A percentile compares a stretch with the other conserved stretches of the same genome.
Evolutionary conservation across 2,797 vertebrate genomes (phyloP).

Genomic region (Hydrocynus forskahlii): DNA sequence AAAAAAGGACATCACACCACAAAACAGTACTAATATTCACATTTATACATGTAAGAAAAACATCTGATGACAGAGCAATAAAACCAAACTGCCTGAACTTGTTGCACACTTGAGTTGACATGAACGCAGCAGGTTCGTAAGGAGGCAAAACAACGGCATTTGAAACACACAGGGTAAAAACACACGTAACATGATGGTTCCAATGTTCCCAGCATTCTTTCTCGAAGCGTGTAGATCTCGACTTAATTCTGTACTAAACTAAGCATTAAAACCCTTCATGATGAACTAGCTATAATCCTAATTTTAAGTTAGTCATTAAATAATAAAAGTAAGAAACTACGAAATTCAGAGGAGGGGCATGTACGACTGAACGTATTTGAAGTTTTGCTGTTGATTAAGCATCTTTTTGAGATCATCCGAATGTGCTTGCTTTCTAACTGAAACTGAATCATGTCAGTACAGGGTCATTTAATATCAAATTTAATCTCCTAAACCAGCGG

Average conservation of each 20-base stretch:
- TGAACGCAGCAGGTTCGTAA: conserved; percentile 30
- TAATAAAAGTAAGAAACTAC: conserved; percentile 5
- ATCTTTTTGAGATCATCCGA: no score
- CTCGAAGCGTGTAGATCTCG: no score
- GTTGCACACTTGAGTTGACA: conserved; percentile 17
- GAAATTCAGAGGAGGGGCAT: no score
- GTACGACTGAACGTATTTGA: background rate
- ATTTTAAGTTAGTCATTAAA: conserved; percentile 41
- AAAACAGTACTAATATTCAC: conserved; percentile 37
- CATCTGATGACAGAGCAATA: background rate
- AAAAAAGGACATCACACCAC: background rate
- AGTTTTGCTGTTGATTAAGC: no score
- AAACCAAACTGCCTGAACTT: conserved; percentile 16
- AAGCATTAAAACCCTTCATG: background rate
- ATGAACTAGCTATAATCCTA: conserved; percentile 18
- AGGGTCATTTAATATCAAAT: no score
- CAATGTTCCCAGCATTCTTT: no score
- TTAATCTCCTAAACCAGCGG: no score
- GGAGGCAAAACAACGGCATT: no score
- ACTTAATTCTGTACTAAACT: background rate
- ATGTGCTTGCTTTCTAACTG: no score
- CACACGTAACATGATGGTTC: no score
- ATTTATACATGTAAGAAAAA: conserved; percentile 56
- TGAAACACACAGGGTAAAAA: no score
- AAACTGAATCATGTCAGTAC: no score